Conservation (phyloP, 2,888 invertebrate genomes). For the Xestia sexstrigata region DNA sequence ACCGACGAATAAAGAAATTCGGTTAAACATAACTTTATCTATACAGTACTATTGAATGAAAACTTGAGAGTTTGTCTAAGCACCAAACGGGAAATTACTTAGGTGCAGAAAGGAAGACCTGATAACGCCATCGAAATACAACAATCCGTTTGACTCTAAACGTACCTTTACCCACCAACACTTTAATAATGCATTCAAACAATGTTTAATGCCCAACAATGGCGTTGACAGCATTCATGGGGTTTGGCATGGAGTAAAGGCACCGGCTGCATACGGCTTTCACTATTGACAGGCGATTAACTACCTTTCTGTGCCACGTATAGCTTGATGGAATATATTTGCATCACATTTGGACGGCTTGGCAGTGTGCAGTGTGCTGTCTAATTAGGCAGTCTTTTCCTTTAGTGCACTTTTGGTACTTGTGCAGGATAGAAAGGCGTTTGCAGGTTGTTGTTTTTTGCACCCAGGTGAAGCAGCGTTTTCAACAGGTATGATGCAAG, state of each 20-base stretch:
- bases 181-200: constrained; percentile 58
- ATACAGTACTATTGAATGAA: too few species aligned
- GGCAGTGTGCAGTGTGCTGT: constrained; percentile 17
- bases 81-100: background rate
- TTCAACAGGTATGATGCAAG: too few species aligned
- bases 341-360: constrained; percentile 50
- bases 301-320: constrained; percentile 49
- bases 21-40: background rate
- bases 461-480: background rate
- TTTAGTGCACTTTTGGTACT: constrained; percentile 33
- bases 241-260: constrained; percentile 50
- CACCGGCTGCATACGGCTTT: constrained; percentile 59
- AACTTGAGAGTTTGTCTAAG: background rate
- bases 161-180: constrained; percentile 30
- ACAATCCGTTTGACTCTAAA: constrained; percentile 3
- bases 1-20: background rate
- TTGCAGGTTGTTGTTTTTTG: background rate
- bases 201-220: constrained; percentile 56
- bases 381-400: constrained; percentile 37
- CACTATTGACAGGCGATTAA: constrained; percentile 62
- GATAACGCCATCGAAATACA: background rate
- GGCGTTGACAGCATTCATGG: constrained; percentile 44
- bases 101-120: background rate
- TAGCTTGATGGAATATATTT: constrained; percentile 55
- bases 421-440: background rate